Evolutionary conservation across 2,113 vertebrate species (phyloP), one percentile per base, ranked within the genome.

Genomic region (Neodon shergylaensis): DNA sequence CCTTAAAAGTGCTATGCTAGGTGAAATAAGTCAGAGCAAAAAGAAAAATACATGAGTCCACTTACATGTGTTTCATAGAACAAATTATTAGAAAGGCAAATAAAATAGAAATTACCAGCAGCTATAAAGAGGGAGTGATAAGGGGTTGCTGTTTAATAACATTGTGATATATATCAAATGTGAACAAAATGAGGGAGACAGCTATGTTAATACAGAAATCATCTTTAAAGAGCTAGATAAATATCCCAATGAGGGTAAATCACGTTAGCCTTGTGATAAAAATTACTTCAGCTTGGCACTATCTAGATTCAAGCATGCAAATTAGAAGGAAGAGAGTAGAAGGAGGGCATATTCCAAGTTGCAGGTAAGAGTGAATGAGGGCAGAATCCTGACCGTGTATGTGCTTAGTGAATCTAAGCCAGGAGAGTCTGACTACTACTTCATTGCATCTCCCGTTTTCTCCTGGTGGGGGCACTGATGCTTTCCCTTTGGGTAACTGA

Each of bases 21-120:
- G 49, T 65, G 72, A 92, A 87, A 94, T 77, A 82, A 87, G 36
- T 17, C 58, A 87, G 58, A 42, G 19, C 22, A 52, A n/a, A 11
- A 87, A 17, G 77, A 90, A 91, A 87, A 79, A 28, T 65, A 7
- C 54, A 36, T 24, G 5, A 44, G 58, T 78, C 52, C 33, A 77
- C 7, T 93, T 78, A 54, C 24, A 5, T 44, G 26, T 88, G 7
- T 1, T 49, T 66, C n/a, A 76, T 12, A 91, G 6, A 12, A 24
- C 3, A 93, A 91, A 92, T 88, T 73, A 74, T 66, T 47, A 93
- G 42, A 90, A 68, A 61, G 42, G 3, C 58, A 91, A 92, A 22
- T 19, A 78, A 39, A 88, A 84, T 47, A 87, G n/a, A 91, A 63
- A n/a, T 91, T 39, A 85, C 47, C 72, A 93, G 24, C 42, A 6